Evolutionary conservation across 2,888 invertebrate species (phyloP).

Genomic region (Nemurella pictetii): DNA sequence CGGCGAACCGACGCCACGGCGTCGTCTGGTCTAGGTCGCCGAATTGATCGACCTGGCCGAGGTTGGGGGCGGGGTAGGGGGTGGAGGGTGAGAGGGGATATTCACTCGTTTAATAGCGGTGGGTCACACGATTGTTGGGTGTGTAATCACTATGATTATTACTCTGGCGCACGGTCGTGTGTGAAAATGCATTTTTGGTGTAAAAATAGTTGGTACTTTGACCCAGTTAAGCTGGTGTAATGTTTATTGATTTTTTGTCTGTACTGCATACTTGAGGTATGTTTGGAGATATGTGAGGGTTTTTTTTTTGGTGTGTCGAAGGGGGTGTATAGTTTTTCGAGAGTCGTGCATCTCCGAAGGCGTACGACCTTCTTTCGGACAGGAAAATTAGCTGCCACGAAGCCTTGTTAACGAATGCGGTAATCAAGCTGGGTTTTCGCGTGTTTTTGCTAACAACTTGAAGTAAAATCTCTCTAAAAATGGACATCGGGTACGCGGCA

Average conservation of each 20-base stretch:
- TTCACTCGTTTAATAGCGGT: neutral
- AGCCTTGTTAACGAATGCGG: too few species aligned
- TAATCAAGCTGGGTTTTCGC: neutral
- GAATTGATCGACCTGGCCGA: neutral
- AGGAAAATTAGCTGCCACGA: neutral
- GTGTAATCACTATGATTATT: neutral
- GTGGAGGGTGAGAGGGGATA: too few species aligned
- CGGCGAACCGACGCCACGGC: constrained; percentile 18
- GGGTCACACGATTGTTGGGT: neutral
- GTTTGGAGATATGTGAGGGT: neutral
- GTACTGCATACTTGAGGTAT: neutral
- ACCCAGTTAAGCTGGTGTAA: neutral
- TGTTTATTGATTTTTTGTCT: neutral
- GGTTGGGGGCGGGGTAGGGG: neutral
- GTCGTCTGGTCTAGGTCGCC: neutral
- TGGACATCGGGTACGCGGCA: too few species aligned
- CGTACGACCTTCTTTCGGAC: neutral
- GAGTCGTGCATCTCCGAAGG: neutral
- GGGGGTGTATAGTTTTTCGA: too few species aligned
- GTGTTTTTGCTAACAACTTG: too few species aligned
- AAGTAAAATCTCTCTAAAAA: too few species aligned
- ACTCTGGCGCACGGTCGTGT: neutral
- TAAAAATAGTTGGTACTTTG: neutral
- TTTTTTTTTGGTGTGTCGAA: neutral
- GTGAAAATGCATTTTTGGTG: neutral